phyloP scores from a whole-genome alignment of 2,797 vertebrate genomes.

The Protonibea diacanthus region DNA sequence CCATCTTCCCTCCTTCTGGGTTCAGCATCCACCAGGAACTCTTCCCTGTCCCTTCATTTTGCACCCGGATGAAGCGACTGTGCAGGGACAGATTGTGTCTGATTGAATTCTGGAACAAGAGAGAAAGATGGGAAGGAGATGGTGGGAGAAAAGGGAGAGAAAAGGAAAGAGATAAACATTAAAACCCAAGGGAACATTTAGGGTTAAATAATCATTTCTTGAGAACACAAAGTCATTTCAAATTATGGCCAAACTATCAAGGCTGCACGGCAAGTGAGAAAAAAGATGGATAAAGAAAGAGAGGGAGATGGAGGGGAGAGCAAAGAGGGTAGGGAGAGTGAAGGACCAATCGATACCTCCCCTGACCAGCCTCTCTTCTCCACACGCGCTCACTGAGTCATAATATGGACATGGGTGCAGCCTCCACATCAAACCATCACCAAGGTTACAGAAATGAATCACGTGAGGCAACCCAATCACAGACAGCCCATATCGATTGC shows the following conservation, averaged over 20 bases:
- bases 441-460: constrained; percentile 88
- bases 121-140: constrained; percentile 45
- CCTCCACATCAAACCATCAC: constrained; percentile 86
- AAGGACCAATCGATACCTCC: constrained; percentile 82
- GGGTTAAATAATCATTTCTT: constrained; percentile 73
- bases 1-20: constrained; percentile 95
- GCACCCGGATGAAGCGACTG: constrained; percentile 96
- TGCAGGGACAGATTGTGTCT: constrained; percentile 97
- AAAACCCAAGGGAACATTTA: constrained; percentile 63
- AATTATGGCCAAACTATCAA: constrained; percentile 68
- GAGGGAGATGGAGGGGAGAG: constrained; percentile 59
- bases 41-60: constrained; percentile 97
- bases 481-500: constrained; percentile 84
- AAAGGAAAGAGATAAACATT: constrained; percentile 58
- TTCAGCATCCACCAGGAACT: constrained; percentile 99
- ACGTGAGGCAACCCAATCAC: constrained; percentile 84
- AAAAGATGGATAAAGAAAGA: constrained; percentile 66
- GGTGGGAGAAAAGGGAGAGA: constrained; percentile 16
- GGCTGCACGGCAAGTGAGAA: constrained; percentile 45
- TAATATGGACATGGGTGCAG: constrained; percentile 80
- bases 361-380: constrained; percentile 76
- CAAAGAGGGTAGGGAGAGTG: constrained; percentile 71
- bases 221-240: constrained; percentile 72
- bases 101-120: constrained; percentile 92
- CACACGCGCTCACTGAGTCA: constrained; percentile 81